Evolutionary conservation across 2,797 vertebrate species (phyloP).

Genomic region (Nannoperca obscura): DNA sequence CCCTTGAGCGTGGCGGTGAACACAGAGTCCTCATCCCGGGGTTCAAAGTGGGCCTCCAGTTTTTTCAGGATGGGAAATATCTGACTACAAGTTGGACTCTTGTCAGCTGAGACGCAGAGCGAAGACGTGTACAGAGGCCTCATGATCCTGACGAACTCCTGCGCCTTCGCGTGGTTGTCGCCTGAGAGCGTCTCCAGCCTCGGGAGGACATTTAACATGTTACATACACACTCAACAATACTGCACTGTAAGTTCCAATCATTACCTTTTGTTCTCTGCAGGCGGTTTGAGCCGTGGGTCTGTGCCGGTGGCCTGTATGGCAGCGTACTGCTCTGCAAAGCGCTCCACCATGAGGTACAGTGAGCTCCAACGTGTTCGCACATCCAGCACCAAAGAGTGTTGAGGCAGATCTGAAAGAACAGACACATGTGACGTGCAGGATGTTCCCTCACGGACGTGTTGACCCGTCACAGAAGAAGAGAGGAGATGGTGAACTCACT

Average conservation of each 20-base stretch:
- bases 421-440: neutral
- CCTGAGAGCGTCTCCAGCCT: constrained; percentile 16
- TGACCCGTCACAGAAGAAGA: too few relatives aligned
- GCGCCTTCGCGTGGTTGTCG: neutral
- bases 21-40: constrained; percentile 9
- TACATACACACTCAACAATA: neutral
- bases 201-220: neutral
- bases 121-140: constrained; percentile 20
- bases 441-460: neutral
- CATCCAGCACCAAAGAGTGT: neutral
- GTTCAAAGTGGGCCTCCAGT: constrained; percentile 16
- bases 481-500: constrained; percentile 3
- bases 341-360: constrained; percentile 34
- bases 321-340: constrained; percentile 28
- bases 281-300: neutral
- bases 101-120: constrained; percentile 33
- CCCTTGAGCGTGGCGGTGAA: constrained; percentile 23
- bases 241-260: neutral
- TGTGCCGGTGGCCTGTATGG: constrained; percentile 10
- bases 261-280: constrained; percentile 1
- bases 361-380: constrained; percentile 3
- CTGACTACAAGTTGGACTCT: constrained; percentile 38
- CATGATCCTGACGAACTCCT: constrained; percentile 19
- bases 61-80: constrained; percentile 36
- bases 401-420: constrained; percentile 9